Base-by-base conservation (phyloP, 2,888 invertebrate species). In the Holacanthella duospinosa region DNA sequence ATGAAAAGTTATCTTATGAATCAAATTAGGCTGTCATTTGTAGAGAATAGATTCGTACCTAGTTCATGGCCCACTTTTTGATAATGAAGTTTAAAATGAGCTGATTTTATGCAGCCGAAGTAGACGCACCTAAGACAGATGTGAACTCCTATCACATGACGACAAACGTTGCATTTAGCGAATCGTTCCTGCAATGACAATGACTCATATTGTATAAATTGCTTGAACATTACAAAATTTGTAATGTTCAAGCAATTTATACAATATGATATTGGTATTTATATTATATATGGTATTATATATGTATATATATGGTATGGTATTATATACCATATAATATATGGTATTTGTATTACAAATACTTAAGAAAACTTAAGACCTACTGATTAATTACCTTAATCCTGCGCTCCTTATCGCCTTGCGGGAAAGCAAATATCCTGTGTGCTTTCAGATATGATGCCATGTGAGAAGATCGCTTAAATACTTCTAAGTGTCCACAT, bases 61-160 rank as follows among this genome's bases (percentile, higher is more conserved):
- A 94, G 81, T 74, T 84, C 83, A 77, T 95, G 95, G 74, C 88
- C 86, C 74, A 87, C 87, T 55, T 81, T 81, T 75, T 85, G 86
- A 58, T 87, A 85, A 80, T 96, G 95, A 62, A 89, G 87, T 74
- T 87, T 85, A 70, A 93, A 90, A 77, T 95, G 95, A 63, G 85
- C 83, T 26, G 84, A 84, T 27, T 74, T 76, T 74, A 89, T 89
- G 77, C 96, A 96, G 60, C 90, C 95, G 78, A 96, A 93, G 79
- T 85, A 93, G 73, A 94, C 89, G 80, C 96, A 96, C 74, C 91
- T 55, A 16, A 55, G 29, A 29, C 55, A 55, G 21, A 48, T 48
- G 48, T 48, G 48, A 21, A 21, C 48, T 48, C 48, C 48, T 9
- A 48, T 21, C n/a, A 21, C 36, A 6, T 36, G 36, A 36, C 16